These are phyloP conservation scores for Acleris laterana DNA, from an alignment of 2,888 invertebrate genomes.

Conservation along the genomic window DNA sequence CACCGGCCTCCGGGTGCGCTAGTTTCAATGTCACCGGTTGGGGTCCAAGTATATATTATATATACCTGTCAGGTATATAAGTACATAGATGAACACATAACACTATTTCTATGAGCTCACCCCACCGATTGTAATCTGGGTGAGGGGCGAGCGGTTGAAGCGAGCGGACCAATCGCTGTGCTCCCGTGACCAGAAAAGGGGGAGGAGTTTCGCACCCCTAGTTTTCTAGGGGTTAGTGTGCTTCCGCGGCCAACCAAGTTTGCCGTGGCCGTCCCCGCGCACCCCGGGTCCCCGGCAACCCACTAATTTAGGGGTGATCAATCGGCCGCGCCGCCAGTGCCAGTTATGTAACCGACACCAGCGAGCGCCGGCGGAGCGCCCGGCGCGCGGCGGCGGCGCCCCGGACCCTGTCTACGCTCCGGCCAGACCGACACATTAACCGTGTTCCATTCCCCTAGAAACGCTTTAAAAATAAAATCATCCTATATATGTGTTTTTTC, in stretches of 20 bases:
- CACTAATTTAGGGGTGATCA: conserved; percentile 83
- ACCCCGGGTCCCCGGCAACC: conserved; percentile 59
- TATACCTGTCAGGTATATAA: conserved; percentile 62
- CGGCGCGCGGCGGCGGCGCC: not conserved
- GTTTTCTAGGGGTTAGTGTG: conserved; percentile 85
- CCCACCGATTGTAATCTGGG: conserved; percentile 84
- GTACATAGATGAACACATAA: conserved; percentile 74
- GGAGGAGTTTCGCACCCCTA: conserved; percentile 85
- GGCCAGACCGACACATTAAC: not conserved
- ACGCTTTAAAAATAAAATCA: not conserved
- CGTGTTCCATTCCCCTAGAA: not conserved
- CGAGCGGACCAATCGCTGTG: conserved; percentile 81
- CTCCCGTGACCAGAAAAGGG: conserved; percentile 83
- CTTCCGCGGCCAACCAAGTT: conserved; percentile 85
- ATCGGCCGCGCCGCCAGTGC: conserved; percentile 64
- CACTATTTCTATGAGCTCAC: conserved; percentile 83
- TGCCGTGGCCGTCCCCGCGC: conserved; percentile 73
- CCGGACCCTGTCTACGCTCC: not conserved
- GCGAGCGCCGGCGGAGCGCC: conserved; percentile 34
- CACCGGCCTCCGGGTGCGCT: conserved; percentile 40
- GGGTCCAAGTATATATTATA: conserved; percentile 68
- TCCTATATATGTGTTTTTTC: too few relatives aligned
- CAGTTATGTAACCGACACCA: conserved; percentile 72
- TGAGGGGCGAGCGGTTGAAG: conserved; percentile 77
- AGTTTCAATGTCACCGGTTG: conserved; percentile 77